These are phyloP conservation scores for Sebastes taczanowskii DNA, from an alignment of 2,797 vertebrate species.

Conservation along the genomic window DNA sequence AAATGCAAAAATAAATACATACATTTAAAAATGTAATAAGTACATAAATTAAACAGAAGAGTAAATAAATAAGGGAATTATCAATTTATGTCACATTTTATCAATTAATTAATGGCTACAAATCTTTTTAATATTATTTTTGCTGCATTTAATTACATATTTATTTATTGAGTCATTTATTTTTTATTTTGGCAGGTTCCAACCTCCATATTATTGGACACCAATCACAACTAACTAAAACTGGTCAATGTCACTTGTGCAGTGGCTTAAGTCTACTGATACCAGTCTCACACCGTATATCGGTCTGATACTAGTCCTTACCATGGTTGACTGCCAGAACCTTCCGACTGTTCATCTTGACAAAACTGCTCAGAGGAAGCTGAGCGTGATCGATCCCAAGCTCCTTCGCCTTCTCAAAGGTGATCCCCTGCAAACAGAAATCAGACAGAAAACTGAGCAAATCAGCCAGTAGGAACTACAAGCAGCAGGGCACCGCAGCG, in stretches of 20 bases:
- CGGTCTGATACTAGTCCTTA: slow-evolving; percentile 60
- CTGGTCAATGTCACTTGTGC: background rate
- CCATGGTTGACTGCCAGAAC: slow-evolving; percentile 93
- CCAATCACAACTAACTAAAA: background rate
- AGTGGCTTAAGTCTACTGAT: background rate
- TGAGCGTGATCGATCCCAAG: slow-evolving; percentile 92
- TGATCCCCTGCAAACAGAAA: slow-evolving; percentile 78
- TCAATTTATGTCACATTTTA: too few relatives aligned
- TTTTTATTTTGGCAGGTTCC: too few relatives aligned
- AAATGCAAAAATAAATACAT: too few relatives aligned
- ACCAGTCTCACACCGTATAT: background rate
- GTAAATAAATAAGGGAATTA: too few relatives aligned
- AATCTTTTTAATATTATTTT: too few relatives aligned
- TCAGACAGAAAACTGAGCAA: background rate
- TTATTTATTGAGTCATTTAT: too few relatives aligned
- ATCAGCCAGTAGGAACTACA: background rate
- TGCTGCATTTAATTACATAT: too few relatives aligned
- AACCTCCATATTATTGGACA: background rate
- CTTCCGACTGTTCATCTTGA: slow-evolving; percentile 98
- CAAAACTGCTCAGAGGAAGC: slow-evolving; percentile 92
- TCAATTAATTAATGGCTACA: too few relatives aligned
- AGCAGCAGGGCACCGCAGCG: background rate
- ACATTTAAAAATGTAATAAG: too few relatives aligned
- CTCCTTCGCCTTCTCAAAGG: slow-evolving; percentile 88
- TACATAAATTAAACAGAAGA: too few relatives aligned